Evolutionary conservation across 2,888 invertebrate genomes (phyloP), one percentile per base, ranked within the genome.

Genomic region (Dicyrtoma fusca): DNA sequence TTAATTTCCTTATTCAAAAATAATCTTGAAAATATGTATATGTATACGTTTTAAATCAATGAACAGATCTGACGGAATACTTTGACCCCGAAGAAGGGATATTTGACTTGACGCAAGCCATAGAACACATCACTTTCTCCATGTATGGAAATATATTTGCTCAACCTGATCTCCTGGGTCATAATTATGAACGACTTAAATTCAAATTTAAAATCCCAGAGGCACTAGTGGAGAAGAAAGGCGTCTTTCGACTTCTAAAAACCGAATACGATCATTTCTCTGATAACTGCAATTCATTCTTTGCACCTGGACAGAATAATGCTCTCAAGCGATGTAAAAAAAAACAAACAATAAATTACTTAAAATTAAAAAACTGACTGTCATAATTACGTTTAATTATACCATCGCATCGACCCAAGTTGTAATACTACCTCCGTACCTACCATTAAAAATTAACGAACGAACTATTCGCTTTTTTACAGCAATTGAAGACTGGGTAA

Each of bases 201-300:
- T 79, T 80, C 53, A 71, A 75, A 61, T 80, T 80, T 55, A 76
- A 76, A 69, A 74, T 80, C 19, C 80, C 80, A 2, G 78, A 80
- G 19, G n/a, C 42, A 0, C 71, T 80, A 6, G 65, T 80, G 1
- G 72, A 73, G 0, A 68, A 68, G 3, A 74, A 73, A 61, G 80
- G 77, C 21, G 76, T 77, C 55, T 79, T 74, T 65, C 65, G 74
- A 21, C 74, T 75, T 3, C 69, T 75, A 17, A 79, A 79, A 72
- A 74, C 72, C 0, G 83, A 86, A 81, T 85, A 88, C 66, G 89
- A 90, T 76, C 86, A 89, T 76, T 85, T 88, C 47, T 89, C 89
- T 21, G 88, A 86, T 71, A 82, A 82, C 14, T 83, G 84, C 62
- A 74, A 73, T 1, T 83, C 84, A 2, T 84, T 81, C 69, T 76